These are phyloP conservation scores for Rhineura floridana DNA, from an alignment of 2,113 vertebrate species.

Conservation along the genomic window DNA sequence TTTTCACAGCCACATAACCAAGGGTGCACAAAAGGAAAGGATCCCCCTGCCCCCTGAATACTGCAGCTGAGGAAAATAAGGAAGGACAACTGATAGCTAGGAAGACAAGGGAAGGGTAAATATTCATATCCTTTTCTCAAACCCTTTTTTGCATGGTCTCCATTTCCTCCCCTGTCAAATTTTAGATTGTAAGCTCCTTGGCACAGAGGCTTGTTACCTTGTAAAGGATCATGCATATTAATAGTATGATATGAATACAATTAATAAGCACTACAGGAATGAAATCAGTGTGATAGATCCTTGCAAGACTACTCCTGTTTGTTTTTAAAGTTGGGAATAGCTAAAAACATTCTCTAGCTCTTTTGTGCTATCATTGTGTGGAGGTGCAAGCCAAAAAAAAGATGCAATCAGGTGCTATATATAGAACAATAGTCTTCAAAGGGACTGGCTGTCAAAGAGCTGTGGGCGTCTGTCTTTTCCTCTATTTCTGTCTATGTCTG, in stretches of 20 bases:
- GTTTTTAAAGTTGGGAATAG: constrained; percentile 12
- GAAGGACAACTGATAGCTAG: background rate
- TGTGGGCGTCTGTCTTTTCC: constrained; percentile 33
- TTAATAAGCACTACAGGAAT: background rate
- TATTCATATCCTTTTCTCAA: background rate
- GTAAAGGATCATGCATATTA: background rate
- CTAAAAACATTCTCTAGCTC: constrained; percentile 25
- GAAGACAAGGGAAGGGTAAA: background rate
- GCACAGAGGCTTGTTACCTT: background rate
- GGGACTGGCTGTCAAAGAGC: constrained; percentile 45
- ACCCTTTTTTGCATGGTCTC: background rate
- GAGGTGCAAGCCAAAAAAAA: constrained; percentile 60
- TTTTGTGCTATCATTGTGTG: constrained; percentile 32
- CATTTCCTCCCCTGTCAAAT: background rate
- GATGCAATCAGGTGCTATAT: constrained; percentile 38
- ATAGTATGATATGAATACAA: background rate
- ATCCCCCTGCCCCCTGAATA: background rate
- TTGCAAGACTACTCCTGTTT: background rate
- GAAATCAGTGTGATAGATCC: background rate
- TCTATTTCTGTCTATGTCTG: constrained; percentile 32
- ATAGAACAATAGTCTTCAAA: constrained; percentile 52
- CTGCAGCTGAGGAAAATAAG: background rate
- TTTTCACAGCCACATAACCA: background rate
- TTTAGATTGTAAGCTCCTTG: background rate
- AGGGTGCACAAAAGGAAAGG: background rate